Percentiles rank a stretch among this genome's conserved stretches.
These are phyloP conservation scores for Pampus argenteus DNA, from an alignment of 2,797 vertebrate genomes.

Conservation along the genomic window DNA sequence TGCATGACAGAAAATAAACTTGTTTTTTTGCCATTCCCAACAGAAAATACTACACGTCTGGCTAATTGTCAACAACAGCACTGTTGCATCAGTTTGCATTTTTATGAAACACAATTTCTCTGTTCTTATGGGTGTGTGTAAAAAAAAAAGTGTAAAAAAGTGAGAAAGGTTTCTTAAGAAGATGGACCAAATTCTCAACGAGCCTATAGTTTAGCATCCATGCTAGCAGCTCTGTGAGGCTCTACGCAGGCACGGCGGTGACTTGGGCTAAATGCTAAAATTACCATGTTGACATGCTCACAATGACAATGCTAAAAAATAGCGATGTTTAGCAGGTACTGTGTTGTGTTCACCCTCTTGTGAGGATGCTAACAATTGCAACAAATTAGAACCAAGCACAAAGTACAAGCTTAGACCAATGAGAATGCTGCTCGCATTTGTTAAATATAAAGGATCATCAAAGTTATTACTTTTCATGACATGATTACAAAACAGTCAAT, in stretches of 20 bases:
- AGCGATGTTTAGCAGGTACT: not conserved
- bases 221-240: not conserved
- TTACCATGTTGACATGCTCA: not conserved
- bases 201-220: not conserved
- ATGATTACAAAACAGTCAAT: too few species aligned
- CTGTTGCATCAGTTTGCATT: constrained; percentile 20
- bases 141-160: constrained; percentile 36
- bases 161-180: constrained; percentile 30
- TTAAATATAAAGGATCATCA: too few species aligned
- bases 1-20: constrained; percentile 39
- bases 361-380: not conserved
- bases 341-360: not conserved
- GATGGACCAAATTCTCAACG: not conserved
- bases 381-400: not conserved
- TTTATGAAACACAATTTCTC: constrained; percentile 7
- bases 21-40: constrained; percentile 31
- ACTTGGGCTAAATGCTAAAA: not conserved
- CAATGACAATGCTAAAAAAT: not conserved
- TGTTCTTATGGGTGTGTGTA: not conserved
- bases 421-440: too few species aligned
- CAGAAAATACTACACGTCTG: constrained; percentile 12
- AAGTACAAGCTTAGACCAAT: not conserved
- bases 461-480: too few species aligned
- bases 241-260: not conserved
- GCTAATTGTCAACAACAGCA: constrained; percentile 10